Percentiles rank a stretch among this genome's conserved stretches.
These are phyloP conservation scores for Hoplodrina blanda DNA, from an alignment of 2,888 invertebrate genomes.

Conservation along the genomic window DNA sequence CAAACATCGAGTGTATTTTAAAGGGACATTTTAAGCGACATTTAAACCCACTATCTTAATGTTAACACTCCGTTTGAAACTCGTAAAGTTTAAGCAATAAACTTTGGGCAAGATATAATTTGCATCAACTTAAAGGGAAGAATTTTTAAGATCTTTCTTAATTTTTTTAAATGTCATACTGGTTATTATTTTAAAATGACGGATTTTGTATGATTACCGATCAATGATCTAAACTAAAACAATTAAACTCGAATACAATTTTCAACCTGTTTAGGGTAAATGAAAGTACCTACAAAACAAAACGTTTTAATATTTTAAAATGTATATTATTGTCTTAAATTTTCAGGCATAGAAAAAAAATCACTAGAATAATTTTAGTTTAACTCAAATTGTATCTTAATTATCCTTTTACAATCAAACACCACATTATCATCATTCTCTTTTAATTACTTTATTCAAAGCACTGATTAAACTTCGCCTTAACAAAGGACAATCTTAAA, in stretches of 20 bases:
- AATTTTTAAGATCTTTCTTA: not conserved
- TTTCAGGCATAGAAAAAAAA: too few species aligned
- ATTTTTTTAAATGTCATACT: not conserved
- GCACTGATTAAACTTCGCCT: conserved; percentile 63
- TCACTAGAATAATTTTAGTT: too few species aligned
- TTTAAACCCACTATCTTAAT: conserved; percentile 79
- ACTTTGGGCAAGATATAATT: conserved; percentile 81
- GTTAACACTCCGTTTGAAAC: conserved; percentile 81
- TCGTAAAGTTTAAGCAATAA: conserved; percentile 80
- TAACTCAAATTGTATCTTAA: too few species aligned
- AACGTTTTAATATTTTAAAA: too few species aligned
- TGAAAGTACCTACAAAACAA: too few species aligned
- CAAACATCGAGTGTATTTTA: conserved; percentile 48
- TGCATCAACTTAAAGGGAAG: conserved; percentile 74
- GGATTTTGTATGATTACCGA: too few species aligned
- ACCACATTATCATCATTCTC: not conserved
- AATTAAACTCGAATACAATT: too few species aligned
- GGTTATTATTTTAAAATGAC: too few species aligned
- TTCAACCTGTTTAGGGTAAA: too few species aligned
- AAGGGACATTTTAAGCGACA: conserved; percentile 63
- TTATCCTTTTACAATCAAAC: not conserved
- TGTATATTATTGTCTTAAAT: too few species aligned
- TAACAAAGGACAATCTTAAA: conserved; percentile 72
- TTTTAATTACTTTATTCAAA: conserved; percentile 11
- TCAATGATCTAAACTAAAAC: too few species aligned